Evolutionary conservation across 2,797 vertebrate genomes (phyloP), one percentile per base, ranked within the genome.

Genomic region (Loris lydekkerianus): DNA sequence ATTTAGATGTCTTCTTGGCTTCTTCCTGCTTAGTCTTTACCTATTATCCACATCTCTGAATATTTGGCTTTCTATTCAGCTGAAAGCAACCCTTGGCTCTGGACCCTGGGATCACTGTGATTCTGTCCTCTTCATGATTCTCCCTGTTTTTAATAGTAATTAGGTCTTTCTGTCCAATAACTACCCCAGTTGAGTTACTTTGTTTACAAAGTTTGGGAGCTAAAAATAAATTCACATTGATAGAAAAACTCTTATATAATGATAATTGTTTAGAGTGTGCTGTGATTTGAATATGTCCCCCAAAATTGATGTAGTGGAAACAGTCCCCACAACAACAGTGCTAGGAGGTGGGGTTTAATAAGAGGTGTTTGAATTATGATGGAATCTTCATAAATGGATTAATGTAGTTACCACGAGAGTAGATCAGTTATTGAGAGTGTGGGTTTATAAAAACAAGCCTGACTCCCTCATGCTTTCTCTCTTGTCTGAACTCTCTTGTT

Each of bases 171-270:
- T 89, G 14, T n/a, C 65, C 65, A 72, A 17, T 85, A 91, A 81
- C 31, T 7, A 75, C 53, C 11, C 69, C 11, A 63, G 25, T 87
- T 78, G 58, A 91, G 81, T 81, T 95, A 91, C 73, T 84, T 91
- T 80, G 67, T 95, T 86, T 91, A 27, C 82, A 58, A 27, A 86
- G 23, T 86, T 72, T 65, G 58, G 88, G 67, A 91, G 58, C 37
- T 3, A 78, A 81, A 95, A 94, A 69, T 86, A 81, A 89, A 85
- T 81, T 95, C 14, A 76, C 14, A 25, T 82, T 88, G 88, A 43
- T 69, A 89, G 43, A 49, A 72, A 91, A 82, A n/a, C 37, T 70
- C 5, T 92, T 49, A 4, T 72, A 0, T 91, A 58, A 65, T 17
- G 23, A 76, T 11, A 43, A 43, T 2, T 92, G 13, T 75, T 70